Percentiles rank a stretch among this genome's conserved stretches.
These are phyloP conservation scores for Prionace glauca DNA, from an alignment of 2,797 vertebrate species.

Conservation along the genomic window DNA sequence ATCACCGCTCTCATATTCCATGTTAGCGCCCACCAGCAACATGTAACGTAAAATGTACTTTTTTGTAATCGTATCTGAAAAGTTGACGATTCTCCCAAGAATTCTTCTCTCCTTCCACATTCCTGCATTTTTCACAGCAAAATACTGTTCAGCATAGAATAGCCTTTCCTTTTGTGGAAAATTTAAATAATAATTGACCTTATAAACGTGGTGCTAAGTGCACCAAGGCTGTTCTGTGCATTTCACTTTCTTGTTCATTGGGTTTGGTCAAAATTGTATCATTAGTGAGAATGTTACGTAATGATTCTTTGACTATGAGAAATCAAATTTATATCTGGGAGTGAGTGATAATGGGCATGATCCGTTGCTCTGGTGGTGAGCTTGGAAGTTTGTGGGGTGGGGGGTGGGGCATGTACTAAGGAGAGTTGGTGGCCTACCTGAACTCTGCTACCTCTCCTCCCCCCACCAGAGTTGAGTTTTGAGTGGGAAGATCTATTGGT, in stretches of 20 bases:
- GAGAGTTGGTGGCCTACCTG: too few species aligned
- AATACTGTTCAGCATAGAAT: neutral
- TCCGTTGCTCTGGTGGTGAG: too few species aligned
- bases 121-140: neutral
- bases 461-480: too few species aligned
- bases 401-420: too few species aligned
- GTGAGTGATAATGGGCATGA: neutral
- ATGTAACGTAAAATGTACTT: neutral
- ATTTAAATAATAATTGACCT: neutral
- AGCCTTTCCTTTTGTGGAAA: neutral
- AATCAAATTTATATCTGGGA: neutral
- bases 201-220: neutral
- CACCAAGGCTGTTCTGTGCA: neutral
- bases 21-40: too few species aligned
- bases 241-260: neutral
- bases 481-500: too few species aligned
- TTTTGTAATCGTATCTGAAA: neutral
- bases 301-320: neutral
- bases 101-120: neutral
- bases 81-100: neutral
- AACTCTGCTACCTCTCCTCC: too few species aligned
- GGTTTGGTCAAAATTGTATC: neutral
- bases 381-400: too few species aligned
- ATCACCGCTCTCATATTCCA: neutral
- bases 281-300: neutral